A percentile compares a stretch with the other conserved stretches of the same genome.
Conservation (phyloP, 2,888 invertebrate species). For the Amorpha juglandis region DNA sequence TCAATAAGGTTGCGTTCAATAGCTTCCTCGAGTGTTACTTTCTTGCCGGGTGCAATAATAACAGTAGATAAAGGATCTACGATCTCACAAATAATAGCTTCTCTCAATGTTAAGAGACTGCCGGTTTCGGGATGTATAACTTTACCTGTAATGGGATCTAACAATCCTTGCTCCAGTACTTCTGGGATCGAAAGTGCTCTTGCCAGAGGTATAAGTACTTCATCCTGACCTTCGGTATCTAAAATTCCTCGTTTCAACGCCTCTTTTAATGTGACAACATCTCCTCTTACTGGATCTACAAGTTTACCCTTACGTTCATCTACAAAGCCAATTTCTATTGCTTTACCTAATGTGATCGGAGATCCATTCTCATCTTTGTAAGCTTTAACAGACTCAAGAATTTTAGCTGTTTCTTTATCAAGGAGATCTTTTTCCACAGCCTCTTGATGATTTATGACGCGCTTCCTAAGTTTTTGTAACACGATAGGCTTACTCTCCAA, state of each 20-base stretch:
- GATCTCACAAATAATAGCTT: conserved; percentile 95
- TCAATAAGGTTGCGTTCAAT: conserved; percentile 89
- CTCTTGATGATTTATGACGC: conserved; percentile 89
- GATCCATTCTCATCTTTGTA: conserved; percentile 85
- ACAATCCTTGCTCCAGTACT: conserved; percentile 92
- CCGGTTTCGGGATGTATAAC: conserved; percentile 96
- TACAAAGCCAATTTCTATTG: conserved; percentile 88
- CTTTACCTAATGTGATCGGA: conserved; percentile 89
- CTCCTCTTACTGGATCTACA: conserved; percentile 92
- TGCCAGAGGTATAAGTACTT: conserved; percentile 91
- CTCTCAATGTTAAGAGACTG: conserved; percentile 88
- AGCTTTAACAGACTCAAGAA: conserved; percentile 86
- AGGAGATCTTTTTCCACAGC: conserved; percentile 91
- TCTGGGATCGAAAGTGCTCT: conserved; percentile 92
- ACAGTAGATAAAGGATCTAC: conserved; percentile 92
- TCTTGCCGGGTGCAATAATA: conserved; percentile 84
- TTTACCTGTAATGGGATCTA: conserved; percentile 88
- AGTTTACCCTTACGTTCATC: conserved; percentile 91
- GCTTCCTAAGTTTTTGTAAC: conserved; percentile 91
- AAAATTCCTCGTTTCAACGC: conserved; percentile 93
- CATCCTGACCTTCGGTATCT: conserved; percentile 90
- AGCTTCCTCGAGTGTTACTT: conserved; percentile 90
- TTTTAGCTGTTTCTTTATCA: conserved; percentile 89
- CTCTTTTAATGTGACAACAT: conserved; percentile 91
- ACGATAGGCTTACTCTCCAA: conserved; percentile 88